Evolutionary conservation across 2,113 vertebrate species (phyloP).

Genomic region (Notiomystis cincta): DNA sequence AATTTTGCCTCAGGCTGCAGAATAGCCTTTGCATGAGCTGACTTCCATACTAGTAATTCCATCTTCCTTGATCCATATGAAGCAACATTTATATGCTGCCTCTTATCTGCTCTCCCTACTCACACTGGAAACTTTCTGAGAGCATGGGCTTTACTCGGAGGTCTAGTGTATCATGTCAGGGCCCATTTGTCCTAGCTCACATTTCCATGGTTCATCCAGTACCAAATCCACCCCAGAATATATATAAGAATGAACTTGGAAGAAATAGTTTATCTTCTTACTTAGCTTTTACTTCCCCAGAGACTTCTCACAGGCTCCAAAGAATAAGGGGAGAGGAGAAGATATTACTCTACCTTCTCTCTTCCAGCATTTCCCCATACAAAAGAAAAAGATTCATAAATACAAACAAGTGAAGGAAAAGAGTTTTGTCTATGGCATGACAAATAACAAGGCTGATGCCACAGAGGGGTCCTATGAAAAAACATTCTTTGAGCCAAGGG

Average conservation of each 20-base stretch:
- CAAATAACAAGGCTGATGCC: not conserved
- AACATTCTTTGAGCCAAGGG: not conserved
- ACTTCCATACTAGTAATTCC: not conserved
- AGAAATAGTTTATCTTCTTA: not conserved
- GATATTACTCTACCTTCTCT: not conserved
- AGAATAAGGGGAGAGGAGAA: not conserved
- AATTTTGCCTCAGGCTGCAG: not conserved
- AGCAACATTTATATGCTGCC: not conserved
- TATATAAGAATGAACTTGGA: not conserved
- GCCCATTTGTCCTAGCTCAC: not conserved
- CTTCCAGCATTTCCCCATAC: not conserved
- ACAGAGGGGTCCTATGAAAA: not conserved
- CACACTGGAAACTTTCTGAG: not conserved
- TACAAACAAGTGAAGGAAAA: not conserved
- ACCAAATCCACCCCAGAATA: not conserved
- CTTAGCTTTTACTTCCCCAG: not conserved
- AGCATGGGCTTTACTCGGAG: not conserved
- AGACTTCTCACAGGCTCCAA: not conserved
- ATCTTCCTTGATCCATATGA: not conserved
- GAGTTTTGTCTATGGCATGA: not conserved
- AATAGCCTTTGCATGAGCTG: not conserved
- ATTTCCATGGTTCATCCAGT: not conserved
- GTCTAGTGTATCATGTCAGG: not conserved
- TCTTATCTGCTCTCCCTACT: not conserved
- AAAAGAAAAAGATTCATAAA: not conserved